These are phyloP conservation scores for Steromphala cineraria DNA, from an alignment of 2,888 invertebrate species.

Conservation along the genomic window DNA sequence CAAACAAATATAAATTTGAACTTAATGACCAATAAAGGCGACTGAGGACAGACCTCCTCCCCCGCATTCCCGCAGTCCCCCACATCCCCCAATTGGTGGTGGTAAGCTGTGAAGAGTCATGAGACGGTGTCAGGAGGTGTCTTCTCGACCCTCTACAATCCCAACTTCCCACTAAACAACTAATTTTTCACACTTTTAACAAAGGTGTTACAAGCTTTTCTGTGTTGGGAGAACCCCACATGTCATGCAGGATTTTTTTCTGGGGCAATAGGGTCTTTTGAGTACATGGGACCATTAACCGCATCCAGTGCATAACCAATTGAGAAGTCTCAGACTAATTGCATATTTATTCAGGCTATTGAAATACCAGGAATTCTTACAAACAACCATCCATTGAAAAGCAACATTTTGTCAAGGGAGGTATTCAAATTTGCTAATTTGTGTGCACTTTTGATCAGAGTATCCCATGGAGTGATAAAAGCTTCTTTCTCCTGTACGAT, in stretches of 20 bases:
- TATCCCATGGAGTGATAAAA: no score
- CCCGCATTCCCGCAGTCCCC: not conserved
- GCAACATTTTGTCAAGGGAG: no score
- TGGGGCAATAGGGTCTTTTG: not conserved
- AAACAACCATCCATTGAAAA: no score
- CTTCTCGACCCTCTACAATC: not conserved
- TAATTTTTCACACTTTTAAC: conserved; percentile 6
- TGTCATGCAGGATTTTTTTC: not conserved
- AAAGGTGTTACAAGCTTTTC: conserved; percentile 6
- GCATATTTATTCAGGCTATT: not conserved
- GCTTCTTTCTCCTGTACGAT: no score
- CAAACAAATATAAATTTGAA: no score
- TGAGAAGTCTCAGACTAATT: not conserved
- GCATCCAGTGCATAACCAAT: not conserved
- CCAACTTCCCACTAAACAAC: not conserved
- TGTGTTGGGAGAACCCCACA: not conserved
- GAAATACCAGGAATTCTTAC: not conserved
- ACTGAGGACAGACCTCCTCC: not conserved
- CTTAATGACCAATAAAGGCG: not conserved
- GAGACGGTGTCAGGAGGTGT: not conserved
- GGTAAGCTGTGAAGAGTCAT: not conserved
- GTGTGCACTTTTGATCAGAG: no score
- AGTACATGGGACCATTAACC: not conserved
- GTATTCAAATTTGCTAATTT: no score
- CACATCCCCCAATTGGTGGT: not conserved